phyloP scores from a whole-genome alignment of 2,888 invertebrate species.

The Heliconius hortense region DNA sequence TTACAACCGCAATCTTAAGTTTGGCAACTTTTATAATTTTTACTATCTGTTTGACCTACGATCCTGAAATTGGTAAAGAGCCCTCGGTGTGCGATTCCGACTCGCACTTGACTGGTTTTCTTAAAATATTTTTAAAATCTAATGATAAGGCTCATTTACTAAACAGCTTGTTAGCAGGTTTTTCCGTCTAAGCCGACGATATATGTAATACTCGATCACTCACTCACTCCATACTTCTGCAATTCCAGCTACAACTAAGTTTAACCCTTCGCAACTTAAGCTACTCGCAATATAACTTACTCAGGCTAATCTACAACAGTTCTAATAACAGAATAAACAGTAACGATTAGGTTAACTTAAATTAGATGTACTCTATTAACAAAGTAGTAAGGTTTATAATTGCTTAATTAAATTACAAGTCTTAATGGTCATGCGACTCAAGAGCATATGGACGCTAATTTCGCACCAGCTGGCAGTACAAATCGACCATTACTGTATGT shows the following conservation, averaged over 20 bases:
- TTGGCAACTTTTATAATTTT: too few species aligned
- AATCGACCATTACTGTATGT: constrained; percentile 76
- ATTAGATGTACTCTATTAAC: background rate
- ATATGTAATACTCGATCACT: background rate
- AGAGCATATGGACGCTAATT: constrained; percentile 43
- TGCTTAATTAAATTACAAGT: constrained; percentile 25
- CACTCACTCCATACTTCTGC: background rate
- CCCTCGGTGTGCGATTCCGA: too few species aligned
- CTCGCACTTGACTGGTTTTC: too few species aligned
- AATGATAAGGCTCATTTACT: too few species aligned
- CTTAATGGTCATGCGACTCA: constrained; percentile 35
- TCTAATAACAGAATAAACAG: constrained; percentile 16
- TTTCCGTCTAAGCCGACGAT: too few species aligned
- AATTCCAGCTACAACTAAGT: background rate
- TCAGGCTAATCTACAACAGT: constrained; percentile 1
- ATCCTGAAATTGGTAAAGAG: too few species aligned
- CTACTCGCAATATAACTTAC: constrained; percentile 7
- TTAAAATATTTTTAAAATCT: too few species aligned
- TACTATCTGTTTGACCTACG: too few species aligned
- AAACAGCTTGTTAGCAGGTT: too few species aligned
- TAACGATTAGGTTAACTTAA: background rate
- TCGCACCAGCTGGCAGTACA: constrained; percentile 68
- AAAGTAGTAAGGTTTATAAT: constrained; percentile 16
- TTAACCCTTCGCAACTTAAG: background rate
- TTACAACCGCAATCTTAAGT: too few species aligned